Base-by-base conservation (phyloP, 1,140 invertebrate species). In the Sarcophaga peregrina region DNA sequence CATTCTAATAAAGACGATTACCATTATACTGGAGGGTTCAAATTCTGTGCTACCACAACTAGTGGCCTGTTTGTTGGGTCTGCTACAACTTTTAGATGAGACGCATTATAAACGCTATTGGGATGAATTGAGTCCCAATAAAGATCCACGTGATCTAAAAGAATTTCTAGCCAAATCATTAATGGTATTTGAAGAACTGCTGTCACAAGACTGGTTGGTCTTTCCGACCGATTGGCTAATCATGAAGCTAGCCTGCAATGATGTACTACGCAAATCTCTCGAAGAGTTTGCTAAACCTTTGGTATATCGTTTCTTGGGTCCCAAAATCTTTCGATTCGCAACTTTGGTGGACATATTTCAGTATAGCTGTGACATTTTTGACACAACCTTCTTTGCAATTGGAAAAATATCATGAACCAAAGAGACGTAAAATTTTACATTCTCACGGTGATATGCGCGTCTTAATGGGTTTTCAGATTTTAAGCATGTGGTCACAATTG, bases 141-240 rank as follows among this genome's bases (percentile, higher is more conserved):
- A 93, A 89, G 87, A 95, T 85, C 91, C 93, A 5, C 95, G 95
- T 85, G 94, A 94, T 0, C 91, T 98, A 0, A 97, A 97, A 88
- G 97, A 99, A 86, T 97, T 99, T 87, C 92, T 99, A 0, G 94
- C 97, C 86, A 93, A 97, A 85, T 95, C 97, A 6, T 95, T 99
- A 86, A 91, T 97, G 11, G 96, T 99, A 0, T 95, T 99, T 85
- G 93, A 95, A 37, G 95, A 97, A 89, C 92, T 99, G 5, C 84
- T 90, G 5, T 87, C 88, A 8, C 88, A 90, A 58, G 89, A 90
- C 82, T 90, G 89, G 87, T 83, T 92, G 87, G 95, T 98, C 0
- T 99, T 97, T 87, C 95, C 97, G 5, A 91, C 93, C 0, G 97
- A 99, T 89, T 99, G 98, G 98, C 92, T 97, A 78, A 95, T 98